Evolutionary conservation across 2,797 vertebrate genomes (phyloP), one percentile per base, ranked within the genome.

Genomic region (Anas capensis): DNA sequence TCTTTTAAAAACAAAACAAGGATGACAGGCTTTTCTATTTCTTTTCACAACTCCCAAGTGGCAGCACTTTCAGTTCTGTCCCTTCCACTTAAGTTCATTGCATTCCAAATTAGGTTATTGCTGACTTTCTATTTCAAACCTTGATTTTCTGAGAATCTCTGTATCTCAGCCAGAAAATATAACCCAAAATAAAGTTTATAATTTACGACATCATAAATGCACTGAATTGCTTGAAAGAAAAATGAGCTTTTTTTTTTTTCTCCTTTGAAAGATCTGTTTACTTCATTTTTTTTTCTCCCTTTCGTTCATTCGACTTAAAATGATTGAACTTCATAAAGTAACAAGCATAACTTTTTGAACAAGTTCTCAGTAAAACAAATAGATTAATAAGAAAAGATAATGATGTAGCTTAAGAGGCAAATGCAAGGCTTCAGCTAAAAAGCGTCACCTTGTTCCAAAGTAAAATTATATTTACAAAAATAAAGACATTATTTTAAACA

Each of bases 71-170:
- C 71, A 48, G 78, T 66, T 75, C 81, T 72, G 90, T 93, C 84
- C 93, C 86, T 56, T 89, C 75, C 42, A 62, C 76, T 58, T 91
- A 86, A 23, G 8, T 80, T 92, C 68, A 79, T 80, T 65, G 36
- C n/a, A 38, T 49, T 83, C 71, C 83, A 65, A 36, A 92, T 36
- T 72, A 87, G 14, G 36, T 71, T 92, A 66, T 65, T 76, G 61
- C 61, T 82, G 53, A 58, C 53, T 93, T 97, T 94, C 93, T 94
- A 31, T 88, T 94, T 89, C 90, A 90, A 84, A 77, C 19, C 11
- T 54, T 0, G 0, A 3, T 94, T 96, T 96, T 91, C 80, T 82
- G 82, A 36, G 75, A 95, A 85, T 89, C 68, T 76, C 69, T 87
- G 72, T 62, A 62, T 76, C 68, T 81, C 61, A 93, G 83, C 71